Evolutionary conservation across 2,888 invertebrate genomes (phyloP).

Genomic region (Acanthoscelides obtectus): DNA sequence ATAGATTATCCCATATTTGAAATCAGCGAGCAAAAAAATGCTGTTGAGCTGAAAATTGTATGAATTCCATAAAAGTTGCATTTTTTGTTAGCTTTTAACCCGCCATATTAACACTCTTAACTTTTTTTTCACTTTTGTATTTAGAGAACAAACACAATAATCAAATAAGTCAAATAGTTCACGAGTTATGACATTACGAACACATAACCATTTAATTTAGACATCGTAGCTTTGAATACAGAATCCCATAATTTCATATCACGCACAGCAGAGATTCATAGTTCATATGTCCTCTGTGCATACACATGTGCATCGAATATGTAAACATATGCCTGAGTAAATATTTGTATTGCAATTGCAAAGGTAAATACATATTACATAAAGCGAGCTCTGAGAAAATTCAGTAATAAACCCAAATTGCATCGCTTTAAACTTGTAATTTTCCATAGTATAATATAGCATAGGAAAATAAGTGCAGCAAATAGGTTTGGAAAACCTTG

Average conservation of each 20-base stretch:
- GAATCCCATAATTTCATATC: not conserved
- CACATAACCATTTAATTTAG: too few species aligned
- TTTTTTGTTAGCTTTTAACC: too few species aligned
- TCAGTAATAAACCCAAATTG: not conserved
- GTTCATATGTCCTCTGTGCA: too few species aligned
- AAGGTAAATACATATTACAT: not conserved
- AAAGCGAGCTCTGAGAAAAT: not conserved
- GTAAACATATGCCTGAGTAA: not conserved
- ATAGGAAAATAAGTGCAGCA: not conserved
- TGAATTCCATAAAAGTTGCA: too few species aligned
- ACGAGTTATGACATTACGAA: too few species aligned
- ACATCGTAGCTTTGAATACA: not conserved
- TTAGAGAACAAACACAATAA: too few species aligned
- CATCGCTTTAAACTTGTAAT: not conserved
- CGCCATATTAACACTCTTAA: too few species aligned
- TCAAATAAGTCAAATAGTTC: too few species aligned
- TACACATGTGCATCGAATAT: not conserved
- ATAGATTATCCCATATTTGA: too few species aligned
- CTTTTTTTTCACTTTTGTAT: too few species aligned
- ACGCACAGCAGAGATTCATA: not conserved
- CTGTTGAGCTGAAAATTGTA: too few species aligned
- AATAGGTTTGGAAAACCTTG: not conserved
- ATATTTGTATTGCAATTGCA: not conserved
- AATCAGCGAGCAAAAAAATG: too few species aligned
- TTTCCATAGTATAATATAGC: not conserved